phyloP scores from a whole-genome alignment of 2,797 vertebrate genomes.

The Chrosomus eos region DNA sequence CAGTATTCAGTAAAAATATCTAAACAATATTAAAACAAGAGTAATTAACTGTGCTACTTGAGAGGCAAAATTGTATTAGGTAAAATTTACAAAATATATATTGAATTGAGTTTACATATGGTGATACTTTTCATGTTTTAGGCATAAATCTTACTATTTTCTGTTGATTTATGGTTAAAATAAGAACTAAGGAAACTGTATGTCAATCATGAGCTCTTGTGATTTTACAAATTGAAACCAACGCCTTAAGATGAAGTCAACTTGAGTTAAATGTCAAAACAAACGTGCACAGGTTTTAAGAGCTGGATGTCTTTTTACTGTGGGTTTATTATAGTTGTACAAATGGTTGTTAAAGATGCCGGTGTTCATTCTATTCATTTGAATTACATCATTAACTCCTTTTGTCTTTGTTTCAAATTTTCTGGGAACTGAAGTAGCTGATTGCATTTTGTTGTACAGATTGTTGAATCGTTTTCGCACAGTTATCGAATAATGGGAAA shows the following conservation, averaged over 20 bases:
- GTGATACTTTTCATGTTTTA: background rate
- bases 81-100: background rate
- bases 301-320: background rate
- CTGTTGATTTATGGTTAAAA: background rate
- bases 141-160: background rate
- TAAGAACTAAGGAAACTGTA: background rate
- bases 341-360: conserved; percentile 3
- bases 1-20: background rate
- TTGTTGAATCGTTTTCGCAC: conserved; percentile 64
- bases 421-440: conserved; percentile 56
- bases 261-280: background rate
- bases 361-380: background rate
- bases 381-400: conserved; percentile 18
- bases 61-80: background rate
- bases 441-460: conserved; percentile 63
- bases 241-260: background rate
- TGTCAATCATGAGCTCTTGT: background rate
- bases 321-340: background rate
- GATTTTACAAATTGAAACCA: background rate
- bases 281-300: background rate
- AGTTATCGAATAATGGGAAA: conserved; percentile 70
- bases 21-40: background rate
- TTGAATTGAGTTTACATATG: background rate
- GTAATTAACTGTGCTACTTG: background rate
- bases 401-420: conserved; percentile 45